Conservation (phyloP, 2,888 invertebrate species). For the Platycheirus albimanus region DNA sequence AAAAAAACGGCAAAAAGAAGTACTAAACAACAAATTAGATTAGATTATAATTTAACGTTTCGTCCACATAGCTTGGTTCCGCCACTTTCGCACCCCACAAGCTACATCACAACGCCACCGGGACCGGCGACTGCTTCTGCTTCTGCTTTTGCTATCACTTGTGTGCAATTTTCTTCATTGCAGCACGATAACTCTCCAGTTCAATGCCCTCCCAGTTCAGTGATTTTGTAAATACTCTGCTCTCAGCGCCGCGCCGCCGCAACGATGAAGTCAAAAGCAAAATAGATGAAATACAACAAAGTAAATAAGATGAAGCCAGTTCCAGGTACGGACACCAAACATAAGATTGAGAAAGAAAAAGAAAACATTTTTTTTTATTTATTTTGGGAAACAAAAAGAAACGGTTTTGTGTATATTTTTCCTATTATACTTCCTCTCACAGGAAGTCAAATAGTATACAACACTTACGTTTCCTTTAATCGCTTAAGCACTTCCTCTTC, state of each 20-base stretch:
- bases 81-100: background rate
- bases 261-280: conserved; percentile 76
- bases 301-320: conserved; percentile 41
- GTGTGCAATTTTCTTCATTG: conserved; percentile 77
- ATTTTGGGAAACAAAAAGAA: conserved; percentile 37
- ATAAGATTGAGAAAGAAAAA: conserved; percentile 46
- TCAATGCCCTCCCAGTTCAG: conserved; percentile 87
- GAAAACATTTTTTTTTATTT: conserved; percentile 24
- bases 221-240: conserved; percentile 83
- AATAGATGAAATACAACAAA: conserved; percentile 29
- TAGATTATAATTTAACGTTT: conserved; percentile 45
- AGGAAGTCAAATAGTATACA: conserved; percentile 43
- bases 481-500: conserved; percentile 86
- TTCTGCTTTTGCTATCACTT: conserved; percentile 83
- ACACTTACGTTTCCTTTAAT: conserved; percentile 85
- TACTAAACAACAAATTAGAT: conserved; percentile 40
- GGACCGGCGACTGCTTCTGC: too few species aligned
- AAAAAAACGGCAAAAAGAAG: background rate
- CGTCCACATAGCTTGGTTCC: conserved; percentile 35
- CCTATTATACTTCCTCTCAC: conserved; percentile 41
- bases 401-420: conserved; percentile 15
- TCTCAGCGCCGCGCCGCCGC: conserved; percentile 80
- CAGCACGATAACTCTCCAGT: conserved; percentile 83
- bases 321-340: conserved; percentile 40
- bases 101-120: too few species aligned